phyloP scores from a whole-genome alignment of 2,113 vertebrate genomes.

The Sapayoa aenigma region DNA sequence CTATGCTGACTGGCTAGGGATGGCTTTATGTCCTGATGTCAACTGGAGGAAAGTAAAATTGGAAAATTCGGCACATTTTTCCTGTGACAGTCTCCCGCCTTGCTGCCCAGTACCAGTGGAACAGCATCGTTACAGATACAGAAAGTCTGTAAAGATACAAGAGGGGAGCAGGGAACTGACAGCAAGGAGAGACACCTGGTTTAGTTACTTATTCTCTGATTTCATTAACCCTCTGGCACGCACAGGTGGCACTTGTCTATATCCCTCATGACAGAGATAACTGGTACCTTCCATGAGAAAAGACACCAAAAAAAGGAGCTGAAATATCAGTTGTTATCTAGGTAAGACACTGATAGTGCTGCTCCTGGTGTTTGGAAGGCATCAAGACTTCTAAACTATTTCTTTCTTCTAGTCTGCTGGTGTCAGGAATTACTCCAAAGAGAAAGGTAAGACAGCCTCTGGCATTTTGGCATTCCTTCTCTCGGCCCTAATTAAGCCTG shows the following conservation, averaged over 20 bases:
- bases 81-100: neutral
- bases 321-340: neutral
- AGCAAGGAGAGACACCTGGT: neutral
- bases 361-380: neutral
- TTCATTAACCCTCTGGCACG: neutral
- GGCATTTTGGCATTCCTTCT: neutral
- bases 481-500: neutral
- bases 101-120: neutral
- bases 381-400: neutral
- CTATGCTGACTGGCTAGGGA: neutral
- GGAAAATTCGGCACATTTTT: neutral
- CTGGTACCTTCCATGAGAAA: neutral
- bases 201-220: neutral
- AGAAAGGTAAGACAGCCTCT: neutral
- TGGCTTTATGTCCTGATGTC: neutral
- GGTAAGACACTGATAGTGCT: neutral
- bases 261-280: neutral
- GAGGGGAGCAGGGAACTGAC: neutral
- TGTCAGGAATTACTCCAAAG: neutral
- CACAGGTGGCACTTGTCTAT: neutral
- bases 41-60: neutral
- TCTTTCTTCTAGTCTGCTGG: neutral
- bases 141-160: neutral
- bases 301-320: neutral
- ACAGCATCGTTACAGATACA: neutral